A percentile compares a stretch with the other conserved stretches of the same genome.
Conservation (phyloP, 2,113 vertebrate genomes). For the Callospermophilus lateralis region DNA sequence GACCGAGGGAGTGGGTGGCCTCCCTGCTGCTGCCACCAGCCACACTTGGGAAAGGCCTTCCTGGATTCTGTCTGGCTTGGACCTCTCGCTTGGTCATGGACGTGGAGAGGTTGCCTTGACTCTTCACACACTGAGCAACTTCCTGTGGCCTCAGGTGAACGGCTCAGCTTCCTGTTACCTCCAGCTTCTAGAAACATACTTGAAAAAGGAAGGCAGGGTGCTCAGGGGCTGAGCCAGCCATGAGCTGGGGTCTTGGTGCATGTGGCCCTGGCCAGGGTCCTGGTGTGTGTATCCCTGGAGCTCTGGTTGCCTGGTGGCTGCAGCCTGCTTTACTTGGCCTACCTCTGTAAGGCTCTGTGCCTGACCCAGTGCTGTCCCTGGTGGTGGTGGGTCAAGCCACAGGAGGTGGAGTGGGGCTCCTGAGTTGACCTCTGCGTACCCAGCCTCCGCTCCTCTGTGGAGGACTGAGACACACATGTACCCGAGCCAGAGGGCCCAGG, state of each 20-base stretch:
- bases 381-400: rapidly evolving
- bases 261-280: no score
- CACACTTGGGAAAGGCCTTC: not conserved
- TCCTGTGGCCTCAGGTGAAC: not conserved
- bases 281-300: no score
- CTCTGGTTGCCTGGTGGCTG: not conserved
- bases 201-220: not conserved
- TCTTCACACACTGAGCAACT: not conserved
- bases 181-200: not conserved
- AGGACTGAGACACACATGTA: no score
- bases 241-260: no score
- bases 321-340: not conserved
- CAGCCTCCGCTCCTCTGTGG: rapidly evolving
- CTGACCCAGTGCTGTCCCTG: rapidly evolving
- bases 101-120: not conserved
- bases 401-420: no score
- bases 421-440: rapidly evolving
- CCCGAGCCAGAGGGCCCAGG: not conserved
- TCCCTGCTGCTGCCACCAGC: no score
- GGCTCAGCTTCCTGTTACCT: not conserved
- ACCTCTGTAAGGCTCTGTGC: not conserved
- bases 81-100: rapidly evolving
- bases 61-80: not conserved
- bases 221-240: no score
- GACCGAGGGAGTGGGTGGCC: no score